A percentile compares a stretch with the other conserved stretches of the same genome.
phyloP scores from a whole-genome alignment of 1,140 invertebrate species.

The Pseudobourletiella spinata region DNA sequence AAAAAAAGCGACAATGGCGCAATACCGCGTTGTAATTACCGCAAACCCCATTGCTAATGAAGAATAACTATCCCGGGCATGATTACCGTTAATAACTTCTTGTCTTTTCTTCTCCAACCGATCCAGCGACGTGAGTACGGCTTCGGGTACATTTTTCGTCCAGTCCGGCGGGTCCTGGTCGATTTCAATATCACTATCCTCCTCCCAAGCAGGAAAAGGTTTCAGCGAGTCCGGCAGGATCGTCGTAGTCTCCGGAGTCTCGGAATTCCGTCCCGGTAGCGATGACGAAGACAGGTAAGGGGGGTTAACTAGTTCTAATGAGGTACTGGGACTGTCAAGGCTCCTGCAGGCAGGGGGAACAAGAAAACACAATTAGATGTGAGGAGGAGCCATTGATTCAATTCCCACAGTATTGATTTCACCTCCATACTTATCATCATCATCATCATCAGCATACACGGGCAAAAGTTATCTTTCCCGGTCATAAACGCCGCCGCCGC shows the following conservation, averaged over 20 bases:
- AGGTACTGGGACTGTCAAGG: conserved; percentile 53
- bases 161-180: conserved; percentile 69
- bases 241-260: conserved; percentile 31
- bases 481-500: too few species aligned
- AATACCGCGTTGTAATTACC: neutral
- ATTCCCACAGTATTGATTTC: too few species aligned
- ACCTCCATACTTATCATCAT: too few species aligned
- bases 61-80: too few species aligned
- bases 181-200: conserved; percentile 72
- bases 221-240: conserved; percentile 26
- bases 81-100: conserved; percentile 89
- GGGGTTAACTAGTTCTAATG: conserved; percentile 45
- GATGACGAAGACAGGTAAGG: conserved; percentile 31
- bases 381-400: neutral
- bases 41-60: neutral
- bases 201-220: conserved; percentile 36
- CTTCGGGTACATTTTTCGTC: conserved; percentile 70
- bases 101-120: conserved; percentile 82
- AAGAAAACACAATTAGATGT: conserved; percentile 5
- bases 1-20: too few species aligned
- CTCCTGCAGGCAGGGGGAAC: too few species aligned
- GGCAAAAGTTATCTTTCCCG: too few species aligned
- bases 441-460: too few species aligned
- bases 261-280: conserved; percentile 23
- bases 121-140: conserved; percentile 59